Conservation (phyloP, 2,113 vertebrate genomes). For the Chlamydotis undulata region DNA sequence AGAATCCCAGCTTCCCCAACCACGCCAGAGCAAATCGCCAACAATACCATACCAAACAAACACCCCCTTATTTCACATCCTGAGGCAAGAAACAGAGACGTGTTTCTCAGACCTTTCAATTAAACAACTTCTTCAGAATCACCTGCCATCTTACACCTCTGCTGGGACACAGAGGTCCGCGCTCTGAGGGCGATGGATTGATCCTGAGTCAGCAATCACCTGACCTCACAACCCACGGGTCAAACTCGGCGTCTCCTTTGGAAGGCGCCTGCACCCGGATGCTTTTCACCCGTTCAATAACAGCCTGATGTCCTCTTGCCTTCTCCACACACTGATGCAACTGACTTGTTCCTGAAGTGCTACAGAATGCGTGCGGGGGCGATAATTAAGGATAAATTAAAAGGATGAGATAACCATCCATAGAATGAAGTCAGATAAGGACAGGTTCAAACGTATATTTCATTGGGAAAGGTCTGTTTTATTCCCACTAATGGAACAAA, state of each 20-base stretch:
- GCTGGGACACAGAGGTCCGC: not conserved
- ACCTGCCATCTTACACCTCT: not conserved
- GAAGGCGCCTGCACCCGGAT: not conserved
- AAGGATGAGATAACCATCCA: slow-evolving; percentile 23
- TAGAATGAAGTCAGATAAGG: slow-evolving; percentile 40
- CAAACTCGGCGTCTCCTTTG: not conserved
- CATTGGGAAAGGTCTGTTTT: slow-evolving; percentile 18
- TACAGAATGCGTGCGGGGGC: not conserved
- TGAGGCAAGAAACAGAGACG: not conserved
- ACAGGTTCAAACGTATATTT: not conserved
- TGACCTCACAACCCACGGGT: not conserved
- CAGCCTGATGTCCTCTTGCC: not conserved
- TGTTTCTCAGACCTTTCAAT: not conserved
- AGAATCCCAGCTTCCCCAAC: not conserved
- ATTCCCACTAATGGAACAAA: slow-evolving; percentile 38
- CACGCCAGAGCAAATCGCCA: not conserved
- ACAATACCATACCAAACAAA: not conserved
- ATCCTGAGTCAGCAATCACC: not conserved
- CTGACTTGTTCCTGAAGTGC: not conserved
- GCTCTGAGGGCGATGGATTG: rapidly evolving
- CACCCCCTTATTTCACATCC: not conserved
- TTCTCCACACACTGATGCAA: not conserved
- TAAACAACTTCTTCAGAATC: not conserved
- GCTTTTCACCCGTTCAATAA: not conserved
- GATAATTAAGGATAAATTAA: slow-evolving; percentile 10